Evolutionary conservation across 2,888 invertebrate genomes (phyloP), one percentile per base, ranked within the genome.

Genomic region (Ptychoptera albimana): DNA sequence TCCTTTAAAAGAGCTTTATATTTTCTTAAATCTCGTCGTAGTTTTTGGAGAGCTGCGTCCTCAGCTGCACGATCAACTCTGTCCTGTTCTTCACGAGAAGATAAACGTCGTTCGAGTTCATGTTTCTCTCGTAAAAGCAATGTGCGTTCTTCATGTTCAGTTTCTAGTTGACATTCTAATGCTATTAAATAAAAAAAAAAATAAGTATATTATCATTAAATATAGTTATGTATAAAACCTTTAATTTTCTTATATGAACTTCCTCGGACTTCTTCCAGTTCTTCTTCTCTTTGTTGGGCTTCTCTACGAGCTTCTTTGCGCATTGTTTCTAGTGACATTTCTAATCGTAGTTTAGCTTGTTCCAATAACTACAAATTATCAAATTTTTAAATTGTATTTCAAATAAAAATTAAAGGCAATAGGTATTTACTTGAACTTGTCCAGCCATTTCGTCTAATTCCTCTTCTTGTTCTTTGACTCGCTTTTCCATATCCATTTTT

Each of bases 371-470:
- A 76, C n/a, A 31, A 16, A 38, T 3, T 7, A 32, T 2, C 4
- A 32, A 43, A 43, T 14, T 29, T 15, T 38, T 8, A 36, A n/a
- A 29, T n/a, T n/a, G n/a, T n/a, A 42, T 23, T 15, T 23, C 11
- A 32, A 15, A 32, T 23, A 34, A 38, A 35, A 30, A 41, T 12
- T 36, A 36, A 8, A 12, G 34, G 16, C 15, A 42, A 35, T 12
- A 35, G 13, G 10, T 8, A 29, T 8, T 37, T 42, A 69, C 70
- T 63, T 79, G 79, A 56, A 88, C 82, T 67, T 87, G 85, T 5
- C 91, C 93, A 3, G 93, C 92, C 59, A 93, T 74, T 60, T 97
- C 96, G 58, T 96, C 96, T 42, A 96, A 69, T 62, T 96, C 96
- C 60, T 96, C 94, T 60, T 94, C 94, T 66, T 86, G 86, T 58